phyloP scores from a whole-genome alignment of 2,888 invertebrate genomes.

The Halictus quadricinctus region DNA sequence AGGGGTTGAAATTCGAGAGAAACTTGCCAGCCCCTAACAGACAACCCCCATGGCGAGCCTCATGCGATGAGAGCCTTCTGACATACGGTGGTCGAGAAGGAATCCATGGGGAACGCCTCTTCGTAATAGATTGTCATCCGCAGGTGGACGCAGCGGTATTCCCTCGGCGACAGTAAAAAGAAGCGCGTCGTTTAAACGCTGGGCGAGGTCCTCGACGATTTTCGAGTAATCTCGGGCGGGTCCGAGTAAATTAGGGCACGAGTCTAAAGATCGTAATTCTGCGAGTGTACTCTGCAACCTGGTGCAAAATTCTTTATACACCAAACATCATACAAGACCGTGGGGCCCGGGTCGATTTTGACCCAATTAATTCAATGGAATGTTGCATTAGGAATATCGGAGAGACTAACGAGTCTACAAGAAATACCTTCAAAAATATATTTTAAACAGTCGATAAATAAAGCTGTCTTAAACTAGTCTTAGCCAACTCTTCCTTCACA shows the following conservation, averaged over 20 bases:
- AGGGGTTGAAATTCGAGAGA: background rate
- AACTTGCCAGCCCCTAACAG: constrained; percentile 31
- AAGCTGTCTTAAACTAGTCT: too few relatives aligned
- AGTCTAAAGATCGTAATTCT: constrained; percentile 29
- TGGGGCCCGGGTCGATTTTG: too few relatives aligned
- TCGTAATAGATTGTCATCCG: constrained; percentile 66
- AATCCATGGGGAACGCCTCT: constrained; percentile 62
- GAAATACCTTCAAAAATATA: too few relatives aligned
- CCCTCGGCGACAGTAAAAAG: constrained; percentile 38
- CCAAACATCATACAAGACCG: background rate
- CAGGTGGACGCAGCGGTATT: constrained; percentile 54
- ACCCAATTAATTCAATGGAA: too few relatives aligned
- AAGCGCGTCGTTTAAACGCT: constrained; percentile 36
- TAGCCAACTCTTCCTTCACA: too few relatives aligned
- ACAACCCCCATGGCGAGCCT: background rate
- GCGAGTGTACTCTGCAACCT: background rate
- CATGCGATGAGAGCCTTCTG: constrained; percentile 17
- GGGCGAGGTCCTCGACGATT: constrained; percentile 40
- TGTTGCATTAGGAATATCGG: too few relatives aligned
- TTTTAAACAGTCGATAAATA: too few relatives aligned
- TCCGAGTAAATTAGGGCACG: constrained; percentile 41
- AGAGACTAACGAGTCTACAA: too few relatives aligned
- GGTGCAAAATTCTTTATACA: background rate
- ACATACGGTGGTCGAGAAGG: constrained; percentile 47
- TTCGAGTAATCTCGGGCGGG: constrained; percentile 36